Evolutionary conservation across 2,797 vertebrate species (phyloP).

Genomic region (Prionace glauca): DNA sequence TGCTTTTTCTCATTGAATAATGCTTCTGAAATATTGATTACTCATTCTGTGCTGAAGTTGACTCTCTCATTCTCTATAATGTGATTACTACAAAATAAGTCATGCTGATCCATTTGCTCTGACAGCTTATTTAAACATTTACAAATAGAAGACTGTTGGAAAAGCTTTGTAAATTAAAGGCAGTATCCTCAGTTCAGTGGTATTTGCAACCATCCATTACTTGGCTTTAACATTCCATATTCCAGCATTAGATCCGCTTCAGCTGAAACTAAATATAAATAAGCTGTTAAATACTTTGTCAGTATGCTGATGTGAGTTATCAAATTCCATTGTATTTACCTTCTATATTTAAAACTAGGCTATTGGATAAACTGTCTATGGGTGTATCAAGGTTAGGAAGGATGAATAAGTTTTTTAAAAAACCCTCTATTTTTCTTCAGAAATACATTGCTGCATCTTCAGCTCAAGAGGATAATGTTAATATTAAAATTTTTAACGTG

Average conservation of each 20-base stretch:
- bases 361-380: background rate
- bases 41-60: background rate
- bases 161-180: background rate
- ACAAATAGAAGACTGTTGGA: background rate
- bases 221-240: background rate
- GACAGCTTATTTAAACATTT: background rate
- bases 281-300: background rate
- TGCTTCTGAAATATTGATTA: background rate
- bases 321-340: background rate
- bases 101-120: background rate
- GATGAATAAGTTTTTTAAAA: background rate
- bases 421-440: background rate
- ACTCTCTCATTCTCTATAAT: background rate
- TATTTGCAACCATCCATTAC: background rate
- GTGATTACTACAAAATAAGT: background rate
- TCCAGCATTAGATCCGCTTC: background rate
- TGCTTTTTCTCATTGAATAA: background rate
- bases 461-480: background rate
- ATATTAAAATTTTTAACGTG: background rate
- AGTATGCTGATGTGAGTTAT: background rate
- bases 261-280: background rate
- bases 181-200: background rate
- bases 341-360: background rate
- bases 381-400: background rate
- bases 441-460: background rate